Conservation (phyloP, 2,113 vertebrate species). For the Sitta europaea region DNA sequence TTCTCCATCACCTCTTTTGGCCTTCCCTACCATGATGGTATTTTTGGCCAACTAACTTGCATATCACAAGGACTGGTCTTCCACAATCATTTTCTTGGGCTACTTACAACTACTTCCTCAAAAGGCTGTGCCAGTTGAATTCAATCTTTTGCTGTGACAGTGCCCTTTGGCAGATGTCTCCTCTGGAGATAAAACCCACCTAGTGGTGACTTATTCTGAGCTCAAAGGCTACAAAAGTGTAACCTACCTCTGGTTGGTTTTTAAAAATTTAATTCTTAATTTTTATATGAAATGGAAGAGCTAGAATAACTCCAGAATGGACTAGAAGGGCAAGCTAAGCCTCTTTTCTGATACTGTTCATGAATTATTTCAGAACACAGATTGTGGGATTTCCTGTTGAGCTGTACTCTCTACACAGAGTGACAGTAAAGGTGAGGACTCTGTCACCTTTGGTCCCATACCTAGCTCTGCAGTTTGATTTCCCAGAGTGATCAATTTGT, state of each 20-base stretch:
- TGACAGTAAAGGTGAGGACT: neutral
- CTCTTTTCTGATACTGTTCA: neutral
- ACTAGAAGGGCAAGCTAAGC: neutral
- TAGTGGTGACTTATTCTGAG: neutral
- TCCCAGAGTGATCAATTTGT: neutral
- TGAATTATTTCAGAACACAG: neutral
- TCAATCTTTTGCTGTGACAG: neutral
- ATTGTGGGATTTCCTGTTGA: neutral
- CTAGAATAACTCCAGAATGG: neutral
- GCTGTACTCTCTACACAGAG: neutral
- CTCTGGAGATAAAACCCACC: neutral
- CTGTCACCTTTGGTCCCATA: neutral
- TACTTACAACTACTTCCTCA: neutral
- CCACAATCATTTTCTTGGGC: neutral
- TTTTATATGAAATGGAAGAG: neutral
- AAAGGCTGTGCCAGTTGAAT: neutral
- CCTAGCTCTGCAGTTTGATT: neutral
- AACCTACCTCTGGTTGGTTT: neutral
- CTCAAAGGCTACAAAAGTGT: neutral
- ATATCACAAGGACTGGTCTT: neutral
- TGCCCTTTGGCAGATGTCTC: neutral
- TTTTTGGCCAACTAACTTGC: neutral
- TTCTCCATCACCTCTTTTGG: neutral
- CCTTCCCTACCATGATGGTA: neutral
- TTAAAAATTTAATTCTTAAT: neutral